A percentile compares a stretch with the other conserved stretches of the same genome.
Evolutionary conservation across 2,888 invertebrate species (phyloP).

Genomic region (Limnephilus marmoratus): DNA sequence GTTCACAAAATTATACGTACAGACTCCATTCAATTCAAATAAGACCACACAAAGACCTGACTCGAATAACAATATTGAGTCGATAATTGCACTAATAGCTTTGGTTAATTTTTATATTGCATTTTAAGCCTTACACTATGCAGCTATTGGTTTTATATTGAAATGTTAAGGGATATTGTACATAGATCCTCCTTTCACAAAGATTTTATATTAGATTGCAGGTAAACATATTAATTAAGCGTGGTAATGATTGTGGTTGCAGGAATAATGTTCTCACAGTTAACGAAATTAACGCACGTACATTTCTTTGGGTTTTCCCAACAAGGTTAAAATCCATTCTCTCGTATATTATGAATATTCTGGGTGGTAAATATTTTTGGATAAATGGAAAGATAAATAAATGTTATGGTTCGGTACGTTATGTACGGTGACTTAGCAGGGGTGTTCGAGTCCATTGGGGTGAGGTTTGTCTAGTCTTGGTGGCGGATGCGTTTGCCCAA

Average conservation of each 20-base stretch:
- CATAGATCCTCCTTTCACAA: neutral
- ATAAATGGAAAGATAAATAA: no score
- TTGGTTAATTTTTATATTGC: neutral
- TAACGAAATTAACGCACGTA: neutral
- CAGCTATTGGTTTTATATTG: neutral
- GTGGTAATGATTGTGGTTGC: neutral
- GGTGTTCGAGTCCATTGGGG: no score
- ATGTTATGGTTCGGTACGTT: no score
- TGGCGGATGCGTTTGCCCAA: no score
- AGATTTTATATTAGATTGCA: neutral
- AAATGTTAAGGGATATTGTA: neutral
- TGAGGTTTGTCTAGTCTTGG: no score
- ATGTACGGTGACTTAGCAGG: no score
- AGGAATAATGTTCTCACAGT: neutral
- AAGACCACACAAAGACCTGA: neutral
- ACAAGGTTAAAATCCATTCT: neutral
- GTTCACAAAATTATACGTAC: constrained; percentile 15
- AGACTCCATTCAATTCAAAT: constrained; percentile 45
- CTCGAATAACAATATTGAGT: neutral
- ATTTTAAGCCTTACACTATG: neutral
- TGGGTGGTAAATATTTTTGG: neutral
- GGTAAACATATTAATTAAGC: neutral
- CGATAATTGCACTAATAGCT: neutral
- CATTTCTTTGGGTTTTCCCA: neutral
- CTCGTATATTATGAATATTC: neutral